phyloP scores from a whole-genome alignment of 2,888 invertebrate genomes.

The Pollenia angustigena region DNA sequence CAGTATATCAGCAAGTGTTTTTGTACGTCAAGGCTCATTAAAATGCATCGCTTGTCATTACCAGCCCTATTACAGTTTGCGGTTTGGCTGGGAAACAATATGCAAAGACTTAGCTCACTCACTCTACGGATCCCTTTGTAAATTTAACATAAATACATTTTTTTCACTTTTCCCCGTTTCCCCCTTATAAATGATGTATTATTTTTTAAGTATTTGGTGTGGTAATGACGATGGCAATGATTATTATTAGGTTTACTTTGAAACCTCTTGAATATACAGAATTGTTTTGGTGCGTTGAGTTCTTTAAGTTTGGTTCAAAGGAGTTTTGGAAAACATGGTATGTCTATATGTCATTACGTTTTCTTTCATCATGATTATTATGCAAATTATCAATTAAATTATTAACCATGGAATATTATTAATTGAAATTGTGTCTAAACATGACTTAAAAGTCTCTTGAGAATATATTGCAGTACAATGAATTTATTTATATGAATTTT shows the following conservation, averaged over 20 bases:
- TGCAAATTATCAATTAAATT: constrained; percentile 73
- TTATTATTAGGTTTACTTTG: not conserved
- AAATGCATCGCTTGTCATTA: constrained; percentile 72
- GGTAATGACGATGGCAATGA: constrained; percentile 21
- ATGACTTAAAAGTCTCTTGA: constrained; percentile 57
- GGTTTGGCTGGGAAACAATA: constrained; percentile 44
- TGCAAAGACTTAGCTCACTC: constrained; percentile 9
- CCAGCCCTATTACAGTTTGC: constrained; percentile 65
- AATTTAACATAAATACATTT: constrained; percentile 42
- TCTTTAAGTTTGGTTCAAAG: constrained; percentile 15
- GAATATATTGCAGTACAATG: constrained; percentile 17
- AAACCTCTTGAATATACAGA: not conserved
- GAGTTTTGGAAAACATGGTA: constrained; percentile 14
- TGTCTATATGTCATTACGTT: constrained; percentile 55
- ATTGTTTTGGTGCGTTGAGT: constrained; percentile 41
- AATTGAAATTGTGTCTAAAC: constrained; percentile 69
- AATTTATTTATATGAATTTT: not conserved
- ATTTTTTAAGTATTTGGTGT: constrained; percentile 26
- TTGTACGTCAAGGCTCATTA: constrained; percentile 65
- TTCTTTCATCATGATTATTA: constrained; percentile 57
- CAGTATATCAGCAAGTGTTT: constrained; percentile 15
- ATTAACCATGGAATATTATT: constrained; percentile 64
- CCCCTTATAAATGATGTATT: constrained; percentile 53
- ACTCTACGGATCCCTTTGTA: constrained; percentile 33
- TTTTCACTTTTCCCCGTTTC: constrained; percentile 10